phyloP scores from a whole-genome alignment of 2,797 vertebrate species.

The Euthynnus affinis region DNA sequence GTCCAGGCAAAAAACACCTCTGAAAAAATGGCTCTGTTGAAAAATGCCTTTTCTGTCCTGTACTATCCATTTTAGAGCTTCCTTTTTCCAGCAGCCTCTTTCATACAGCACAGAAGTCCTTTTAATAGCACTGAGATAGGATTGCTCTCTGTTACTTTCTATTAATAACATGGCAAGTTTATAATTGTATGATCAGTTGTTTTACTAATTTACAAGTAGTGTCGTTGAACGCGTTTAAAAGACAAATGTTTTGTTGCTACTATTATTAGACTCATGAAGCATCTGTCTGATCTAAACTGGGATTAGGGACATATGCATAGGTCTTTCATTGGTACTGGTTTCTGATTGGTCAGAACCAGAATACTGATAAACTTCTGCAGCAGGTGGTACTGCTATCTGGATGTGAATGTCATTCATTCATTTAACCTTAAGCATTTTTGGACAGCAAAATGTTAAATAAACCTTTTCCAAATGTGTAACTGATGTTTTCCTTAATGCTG shows the following conservation, averaged over 20 bases:
- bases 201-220: slow-evolving; percentile 42
- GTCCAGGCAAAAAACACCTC: slow-evolving; percentile 61
- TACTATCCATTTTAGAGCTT: slow-evolving; percentile 53
- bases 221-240: slow-evolving; percentile 35
- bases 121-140: slow-evolving; percentile 49
- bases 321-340: slow-evolving; percentile 15
- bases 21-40: slow-evolving; percentile 57
- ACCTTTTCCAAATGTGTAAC: background rate
- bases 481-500: background rate
- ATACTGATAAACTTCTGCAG: slow-evolving; percentile 3
- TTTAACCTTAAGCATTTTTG: slow-evolving; percentile 10
- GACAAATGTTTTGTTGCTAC: slow-evolving; percentile 12
- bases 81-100: slow-evolving; percentile 48
- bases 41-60: slow-evolving; percentile 65
- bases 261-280: slow-evolving; percentile 19
- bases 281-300: slow-evolving; percentile 10
- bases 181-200: slow-evolving; percentile 39
- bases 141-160: slow-evolving; percentile 43
- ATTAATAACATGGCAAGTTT: slow-evolving; percentile 32
- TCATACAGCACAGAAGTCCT: slow-evolving; percentile 35
- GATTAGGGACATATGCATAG: background rate
- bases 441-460: background rate
- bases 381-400: background rate
- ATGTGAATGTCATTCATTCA: slow-evolving; percentile 1
- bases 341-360: slow-evolving; percentile 25